These are phyloP conservation scores for Parasteatoda tepidariorum DNA, from an alignment of 1,140 invertebrate genomes.

Conservation along the genomic window DNA sequence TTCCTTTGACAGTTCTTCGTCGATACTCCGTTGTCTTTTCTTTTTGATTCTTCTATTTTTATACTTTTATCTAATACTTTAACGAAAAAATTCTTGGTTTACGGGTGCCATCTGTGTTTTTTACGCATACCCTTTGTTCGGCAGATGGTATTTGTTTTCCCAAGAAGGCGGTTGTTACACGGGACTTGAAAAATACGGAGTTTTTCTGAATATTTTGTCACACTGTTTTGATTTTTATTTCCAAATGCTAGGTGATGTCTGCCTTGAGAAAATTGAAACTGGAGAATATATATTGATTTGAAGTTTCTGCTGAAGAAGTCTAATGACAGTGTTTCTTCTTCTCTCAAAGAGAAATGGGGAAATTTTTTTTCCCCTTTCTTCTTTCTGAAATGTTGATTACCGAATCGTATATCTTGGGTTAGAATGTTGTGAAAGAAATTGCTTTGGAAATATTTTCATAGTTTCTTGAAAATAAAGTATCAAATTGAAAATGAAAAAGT, in stretches of 20 bases:
- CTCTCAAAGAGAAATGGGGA: too few relatives aligned
- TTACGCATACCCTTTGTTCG: not conserved
- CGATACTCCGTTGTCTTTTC: not conserved
- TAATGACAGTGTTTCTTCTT: too few relatives aligned
- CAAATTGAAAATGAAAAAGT: too few relatives aligned
- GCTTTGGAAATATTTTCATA: too few relatives aligned
- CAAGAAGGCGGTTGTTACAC: not conserved
- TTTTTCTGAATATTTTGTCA: not conserved
- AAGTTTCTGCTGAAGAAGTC: not conserved
- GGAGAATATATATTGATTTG: not conserved
- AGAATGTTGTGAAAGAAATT: too few relatives aligned
- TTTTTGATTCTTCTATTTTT: not conserved
- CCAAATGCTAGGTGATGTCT: not conserved
- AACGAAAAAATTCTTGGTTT: not conserved
- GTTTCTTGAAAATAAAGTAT: too few relatives aligned
- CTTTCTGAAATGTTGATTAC: too few relatives aligned
- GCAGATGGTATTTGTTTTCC: constrained; percentile 28
- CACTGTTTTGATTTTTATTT: not conserved
- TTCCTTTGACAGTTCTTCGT: not conserved
- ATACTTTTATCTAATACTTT: not conserved
- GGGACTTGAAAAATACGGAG: not conserved
- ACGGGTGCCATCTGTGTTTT: not conserved
- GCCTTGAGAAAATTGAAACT: not conserved
- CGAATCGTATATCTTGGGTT: too few relatives aligned
- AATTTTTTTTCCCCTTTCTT: too few relatives aligned